phyloP scores from a whole-genome alignment of 1,140 invertebrate species.

The Danaus plexippus region DNA sequence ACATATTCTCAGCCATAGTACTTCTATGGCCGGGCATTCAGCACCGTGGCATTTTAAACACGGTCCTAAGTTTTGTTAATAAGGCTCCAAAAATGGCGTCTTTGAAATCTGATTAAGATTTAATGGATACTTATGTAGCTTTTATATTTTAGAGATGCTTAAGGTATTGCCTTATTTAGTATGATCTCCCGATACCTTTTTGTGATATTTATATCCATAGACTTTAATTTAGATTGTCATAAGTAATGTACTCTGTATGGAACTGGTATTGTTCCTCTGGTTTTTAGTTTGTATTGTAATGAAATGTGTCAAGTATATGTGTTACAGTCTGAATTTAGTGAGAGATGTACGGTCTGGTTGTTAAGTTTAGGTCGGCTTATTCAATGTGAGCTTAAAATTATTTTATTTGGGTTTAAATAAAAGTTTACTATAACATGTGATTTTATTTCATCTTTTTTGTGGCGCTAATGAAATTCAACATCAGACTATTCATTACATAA shows the following conservation, averaged over 20 bases:
- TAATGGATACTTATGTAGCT: neutral
- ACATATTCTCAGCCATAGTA: constrained; percentile 73
- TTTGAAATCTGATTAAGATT: constrained; percentile 40
- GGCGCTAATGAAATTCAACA: too few species aligned
- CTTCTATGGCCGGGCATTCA: constrained; percentile 73
- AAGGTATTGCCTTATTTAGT: constrained; percentile 5
- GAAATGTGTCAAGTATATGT: constrained; percentile 24
- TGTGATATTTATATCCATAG: constrained; percentile 8
- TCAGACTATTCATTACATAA: too few species aligned
- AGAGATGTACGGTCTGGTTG: constrained; percentile 50
- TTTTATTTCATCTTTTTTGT: constrained; percentile 6
- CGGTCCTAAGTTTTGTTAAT: constrained; percentile 40
- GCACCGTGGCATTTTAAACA: constrained; percentile 45
- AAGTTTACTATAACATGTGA: constrained; percentile 13
- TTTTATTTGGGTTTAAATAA: constrained; percentile 38
- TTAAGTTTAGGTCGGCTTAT: constrained; percentile 57
- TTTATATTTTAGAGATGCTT: constrained; percentile 7
- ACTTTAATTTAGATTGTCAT: neutral
- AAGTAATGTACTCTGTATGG: neutral
- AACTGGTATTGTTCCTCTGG: neutral
- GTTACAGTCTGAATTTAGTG: too few species aligned
- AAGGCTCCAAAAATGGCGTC: constrained; percentile 38
- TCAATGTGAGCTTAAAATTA: constrained; percentile 53
- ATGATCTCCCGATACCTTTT: constrained; percentile 15
- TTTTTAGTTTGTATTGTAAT: neutral